These are phyloP conservation scores for Odontamblyopus rebecca DNA, from an alignment of 2,797 vertebrate species.

Conservation along the genomic window DNA sequence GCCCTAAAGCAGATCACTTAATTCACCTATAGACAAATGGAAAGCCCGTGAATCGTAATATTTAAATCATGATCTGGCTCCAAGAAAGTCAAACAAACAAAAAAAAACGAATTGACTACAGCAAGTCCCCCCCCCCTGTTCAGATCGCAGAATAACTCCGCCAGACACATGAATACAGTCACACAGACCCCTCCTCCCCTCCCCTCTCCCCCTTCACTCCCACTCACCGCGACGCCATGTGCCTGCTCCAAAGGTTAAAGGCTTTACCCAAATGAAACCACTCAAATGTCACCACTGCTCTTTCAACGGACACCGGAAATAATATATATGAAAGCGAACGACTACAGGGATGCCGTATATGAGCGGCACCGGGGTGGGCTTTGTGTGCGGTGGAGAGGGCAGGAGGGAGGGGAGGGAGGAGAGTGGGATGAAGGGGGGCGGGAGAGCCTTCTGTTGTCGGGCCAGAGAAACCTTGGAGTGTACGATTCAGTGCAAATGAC, in stretches of 20 bases:
- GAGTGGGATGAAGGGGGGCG: too few relatives aligned
- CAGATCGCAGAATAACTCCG: background rate
- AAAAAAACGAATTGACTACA: background rate
- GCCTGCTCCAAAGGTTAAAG: slow-evolving; percentile 45
- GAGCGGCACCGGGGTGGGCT: slow-evolving; percentile 43
- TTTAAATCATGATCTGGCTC: too few relatives aligned
- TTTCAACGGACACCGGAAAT: slow-evolving; percentile 17
- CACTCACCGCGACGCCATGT: slow-evolving; percentile 1
- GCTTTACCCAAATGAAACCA: slow-evolving; percentile 28
- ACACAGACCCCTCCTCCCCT: background rate
- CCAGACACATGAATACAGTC: background rate
- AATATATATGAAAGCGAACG: slow-evolving; percentile 40
- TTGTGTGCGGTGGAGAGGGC: slow-evolving; percentile 27
- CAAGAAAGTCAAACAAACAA: background rate
- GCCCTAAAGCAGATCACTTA: background rate
- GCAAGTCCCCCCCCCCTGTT: background rate
- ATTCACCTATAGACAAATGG: too few relatives aligned
- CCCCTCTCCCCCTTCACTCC: slow-evolving; percentile 5
- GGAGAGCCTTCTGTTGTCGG: background rate
- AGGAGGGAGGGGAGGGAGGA: too few relatives aligned
- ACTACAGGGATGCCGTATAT: slow-evolving; percentile 44
- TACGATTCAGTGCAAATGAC: slow-evolving; percentile 26
- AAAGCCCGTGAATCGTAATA: too few relatives aligned
- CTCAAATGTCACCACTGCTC: slow-evolving; percentile 45
- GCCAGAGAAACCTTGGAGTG: slow-evolving; percentile 24